Base-by-base conservation (phyloP, 2,888 invertebrate species). In the Tillus elongatus region DNA sequence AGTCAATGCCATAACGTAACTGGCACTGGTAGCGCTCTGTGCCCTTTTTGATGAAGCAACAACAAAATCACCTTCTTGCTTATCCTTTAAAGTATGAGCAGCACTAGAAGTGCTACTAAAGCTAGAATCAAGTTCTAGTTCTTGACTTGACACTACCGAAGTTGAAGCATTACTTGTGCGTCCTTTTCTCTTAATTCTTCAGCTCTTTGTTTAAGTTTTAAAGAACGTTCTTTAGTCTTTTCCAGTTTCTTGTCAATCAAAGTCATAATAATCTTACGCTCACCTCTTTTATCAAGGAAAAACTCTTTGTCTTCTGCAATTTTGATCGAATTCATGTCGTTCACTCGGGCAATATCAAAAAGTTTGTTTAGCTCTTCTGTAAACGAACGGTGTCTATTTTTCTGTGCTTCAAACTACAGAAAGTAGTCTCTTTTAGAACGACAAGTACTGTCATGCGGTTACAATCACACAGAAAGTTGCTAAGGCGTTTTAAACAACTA, bases 151-250 rank as follows among this genome's bases (percentile, higher is more conserved):
- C 12, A 29, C 30, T 11, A 29, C 30, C 30, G 30, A 29, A 29
- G 30, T 10, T 29, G 30, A 29, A 29, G 30, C 30, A 29, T 29
- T 29, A 29, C 11, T 19, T 19, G 6, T 8, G 24, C 24, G 6
- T 6, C 24, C 6, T 19, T 19, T 19, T 19, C n/a, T 19, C 24
- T 19, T 19, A 19, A 6, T 29, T 29, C 11, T 9, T 29, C 8
- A 29, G 24, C 24, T 19, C 24, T 19, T 19, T 19, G 24, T 19
- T 19, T 19, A 6, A 6, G 24, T 8, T 19, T 29, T 29, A 10
- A 11, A 29, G 9, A 9, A 29, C 30, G 30, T 29, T 29, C 30
- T 29, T 29, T 29, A 11, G 30, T 11, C 30, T 29, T 29, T 29
- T 29, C 30, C 4, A 9, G n/a, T 10, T 29, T 29, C 30, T 29